Base-by-base conservation (phyloP, 2,113 vertebrate genomes). In the Panthera uncia region DNA sequence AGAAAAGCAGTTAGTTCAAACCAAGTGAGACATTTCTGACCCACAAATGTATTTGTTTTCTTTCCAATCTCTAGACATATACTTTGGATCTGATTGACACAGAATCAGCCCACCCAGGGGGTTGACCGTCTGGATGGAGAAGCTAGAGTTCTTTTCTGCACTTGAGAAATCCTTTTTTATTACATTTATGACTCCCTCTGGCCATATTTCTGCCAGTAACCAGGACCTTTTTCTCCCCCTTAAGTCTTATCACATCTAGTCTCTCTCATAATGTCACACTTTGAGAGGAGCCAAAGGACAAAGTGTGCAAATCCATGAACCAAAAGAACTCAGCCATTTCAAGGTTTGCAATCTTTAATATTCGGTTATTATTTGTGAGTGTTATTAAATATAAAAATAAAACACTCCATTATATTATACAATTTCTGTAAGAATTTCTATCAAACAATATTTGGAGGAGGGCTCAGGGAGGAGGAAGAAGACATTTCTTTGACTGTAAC, bases 171-270 rank as follows among this genome's bases (percentile, higher is more conserved):
- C 33, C 31, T 94, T 95, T 95, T 81, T 89, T 76, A 94, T 95
- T 97, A 92, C 41, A 83, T 63, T 91, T 86, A 83, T 83, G 82
- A 76, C 55, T 97, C 84, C 94, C 74, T 87, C 55, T 18, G 18
- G 92, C 83, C 87, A 87, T 96, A 80, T 89, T 97, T 96, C 95
- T 96, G 65, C 73, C 76, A 83, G 63, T 85, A 89, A 96, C 79
- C 10, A 86, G 82, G 61, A 91, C 73, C 41, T 96, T 96, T 90
- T 94, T 81, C 93, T 96, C 52, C 50, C 50, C 38, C 38, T 69
- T 85, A 57, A 48, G 45, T 97, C 93, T 95, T 95, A 94, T 95
- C 95, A 97, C 76, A 87, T 91, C 74, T 97, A 93, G 68, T 95
- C 73, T 91, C 63, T 97, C 68, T 94, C 71, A 76, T 65, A 95